These are phyloP conservation scores for Bradypodion pumilum DNA, from an alignment of 2,797 vertebrate genomes.

Conservation along the genomic window DNA sequence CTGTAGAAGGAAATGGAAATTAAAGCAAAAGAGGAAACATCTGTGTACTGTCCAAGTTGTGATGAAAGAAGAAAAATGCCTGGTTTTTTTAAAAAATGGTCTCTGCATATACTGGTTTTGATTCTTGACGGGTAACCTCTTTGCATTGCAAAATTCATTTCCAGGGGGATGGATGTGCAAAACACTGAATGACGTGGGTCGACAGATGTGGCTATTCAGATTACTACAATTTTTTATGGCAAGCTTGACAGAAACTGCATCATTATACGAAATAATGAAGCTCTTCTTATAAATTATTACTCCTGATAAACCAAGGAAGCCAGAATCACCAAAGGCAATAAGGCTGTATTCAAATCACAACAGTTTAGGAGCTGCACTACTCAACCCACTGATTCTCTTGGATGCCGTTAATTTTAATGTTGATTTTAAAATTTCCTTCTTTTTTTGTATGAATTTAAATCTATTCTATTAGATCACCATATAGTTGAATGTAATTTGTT, in stretches of 20 bases:
- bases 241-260: not conserved
- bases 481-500: no score
- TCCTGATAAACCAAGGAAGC: not conserved
- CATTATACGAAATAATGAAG: no score
- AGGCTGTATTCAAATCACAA: not conserved
- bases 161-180: not conserved
- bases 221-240: not conserved
- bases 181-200: not conserved
- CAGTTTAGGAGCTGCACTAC: no score
- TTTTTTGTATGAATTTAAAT: no score
- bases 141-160: not conserved
- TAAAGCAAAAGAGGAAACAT: slow-evolving; percentile 61
- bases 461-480: no score
- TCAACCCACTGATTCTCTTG: no score
- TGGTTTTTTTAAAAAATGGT: not conserved
- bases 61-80: not conserved
- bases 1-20: slow-evolving; percentile 55
- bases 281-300: not conserved
- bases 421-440: no score
- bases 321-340: not conserved
- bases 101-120: slow-evolving; percentile 1
- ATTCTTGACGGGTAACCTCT: not conserved
- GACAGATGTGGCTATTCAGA: not conserved
- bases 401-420: no score
- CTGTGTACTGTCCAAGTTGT: slow-evolving; percentile 37